Evolutionary conservation across 2,888 invertebrate species (phyloP).

Genomic region (Sipunculus nudus): DNA sequence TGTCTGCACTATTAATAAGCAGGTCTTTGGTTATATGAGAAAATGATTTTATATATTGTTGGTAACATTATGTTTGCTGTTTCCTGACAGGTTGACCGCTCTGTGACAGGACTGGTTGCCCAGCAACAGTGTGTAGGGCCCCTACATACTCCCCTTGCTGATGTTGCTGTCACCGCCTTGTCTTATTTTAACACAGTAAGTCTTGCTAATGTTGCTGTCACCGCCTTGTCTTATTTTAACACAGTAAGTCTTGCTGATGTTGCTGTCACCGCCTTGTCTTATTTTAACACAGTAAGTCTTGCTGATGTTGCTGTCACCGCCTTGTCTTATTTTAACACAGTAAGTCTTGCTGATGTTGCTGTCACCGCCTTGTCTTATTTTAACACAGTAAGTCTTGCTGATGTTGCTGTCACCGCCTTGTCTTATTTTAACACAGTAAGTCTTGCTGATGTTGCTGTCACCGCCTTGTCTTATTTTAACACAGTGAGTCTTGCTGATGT

Average conservation of each 20-base stretch:
- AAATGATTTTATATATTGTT: no score
- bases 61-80: no score
- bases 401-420: no score
- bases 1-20: no score
- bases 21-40: no score
- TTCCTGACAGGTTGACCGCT: constrained; percentile 72
- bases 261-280: no score
- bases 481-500: constrained; percentile 70
- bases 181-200: constrained; percentile 80
- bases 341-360: no score
- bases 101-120: constrained; percentile 92
- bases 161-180: constrained; percentile 86
- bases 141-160: constrained; percentile 92
- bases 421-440: no score
- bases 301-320: constrained; percentile 91
- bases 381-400: no score
- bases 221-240: background rate
- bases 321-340: constrained; percentile 81
- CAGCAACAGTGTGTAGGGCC: constrained; percentile 99
- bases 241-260: background rate
- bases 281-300: no score
- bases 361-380: no score
- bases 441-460: constrained; percentile 91
- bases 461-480: constrained; percentile 84
- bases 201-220: background rate